Evolutionary conservation across 1,140 invertebrate species (phyloP).

Genomic region (Philotrypesis tridentata): DNA sequence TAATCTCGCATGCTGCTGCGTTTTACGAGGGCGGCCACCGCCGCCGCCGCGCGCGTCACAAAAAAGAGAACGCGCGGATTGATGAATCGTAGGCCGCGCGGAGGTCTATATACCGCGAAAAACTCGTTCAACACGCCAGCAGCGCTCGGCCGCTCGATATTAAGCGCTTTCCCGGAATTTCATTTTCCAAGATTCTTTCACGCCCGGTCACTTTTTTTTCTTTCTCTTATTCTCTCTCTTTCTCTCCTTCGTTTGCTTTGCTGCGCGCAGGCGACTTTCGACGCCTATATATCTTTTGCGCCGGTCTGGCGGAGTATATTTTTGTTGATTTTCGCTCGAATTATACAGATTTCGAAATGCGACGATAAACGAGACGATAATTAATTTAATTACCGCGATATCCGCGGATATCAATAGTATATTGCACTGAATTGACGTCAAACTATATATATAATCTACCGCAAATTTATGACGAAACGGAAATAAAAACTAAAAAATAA

Average conservation of each 20-base stretch:
- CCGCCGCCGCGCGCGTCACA: not conserved
- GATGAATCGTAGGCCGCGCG: not conserved
- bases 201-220: not conserved
- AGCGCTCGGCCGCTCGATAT: conserved; percentile 18
- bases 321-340: too few relatives aligned
- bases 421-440: too few relatives aligned
- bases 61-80: not conserved
- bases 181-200: conserved; percentile 35
- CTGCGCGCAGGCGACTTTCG: not conserved
- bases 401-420: too few relatives aligned
- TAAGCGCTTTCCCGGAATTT: conserved; percentile 30
- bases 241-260: too few relatives aligned
- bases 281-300: not conserved
- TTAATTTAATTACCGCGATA: too few relatives aligned
- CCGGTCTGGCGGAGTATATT: too few relatives aligned
- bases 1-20: not conserved
- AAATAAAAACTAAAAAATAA: too few relatives aligned
- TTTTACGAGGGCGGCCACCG: not conserved
- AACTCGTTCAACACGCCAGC: not conserved
- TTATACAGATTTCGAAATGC: too few relatives aligned
- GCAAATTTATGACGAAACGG: too few relatives aligned
- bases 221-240: too few relatives aligned
- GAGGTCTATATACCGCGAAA: not conserved
- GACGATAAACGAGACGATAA: too few relatives aligned
- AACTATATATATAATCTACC: too few relatives aligned